Evolutionary conservation across 1,140 invertebrate genomes (phyloP), one percentile per base, ranked within the genome.

Genomic region (Musca vetustissima): DNA sequence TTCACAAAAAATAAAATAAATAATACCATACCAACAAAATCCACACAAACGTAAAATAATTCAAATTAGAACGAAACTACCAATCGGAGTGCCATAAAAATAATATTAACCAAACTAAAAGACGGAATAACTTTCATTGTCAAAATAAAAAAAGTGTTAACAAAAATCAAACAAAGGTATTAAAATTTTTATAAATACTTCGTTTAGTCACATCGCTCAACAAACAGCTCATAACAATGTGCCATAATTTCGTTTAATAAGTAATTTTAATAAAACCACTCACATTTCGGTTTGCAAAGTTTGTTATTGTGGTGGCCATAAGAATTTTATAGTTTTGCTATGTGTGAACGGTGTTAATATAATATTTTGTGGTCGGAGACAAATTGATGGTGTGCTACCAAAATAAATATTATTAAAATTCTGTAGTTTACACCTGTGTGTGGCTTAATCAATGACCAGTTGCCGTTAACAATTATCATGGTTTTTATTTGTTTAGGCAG

Each of bases 101-200:
- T n/a, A 21, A 2, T 19, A 52, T 52, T 19, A 21, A 52, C 21
- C 14, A 52, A 52, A 52, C 17, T 13, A 52, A 52, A 19, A 52
- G 6, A 52, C 6, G 21, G 21, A 61, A 21, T n/a, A 61, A 36
- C 14, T 57, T 1, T 13, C 17, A 43, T 61, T 17, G 25, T 14
- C n/a, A n/a, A n/a, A n/a, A n/a, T n/a, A n/a, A 59, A 59, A 43
- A 43, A 43, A 43, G 36, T 43, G 36, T 43, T 59, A 59, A 59
- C 7, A 55, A 55, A 55, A 55, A 24, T 15, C 21, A 25, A 21
- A 25, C 53, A 55, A 50, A 15, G 19, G 3, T 21, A 50, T n/a
- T 57, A 15, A 25, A n/a, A 28, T 57, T 55, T 57, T 57, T 57
- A 57, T 57, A 4, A 57, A 57, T 25, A 57, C 53, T 57, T 57